Evolutionary conservation across 2,797 vertebrate genomes (phyloP).

Genomic region (Nyctibius grandis): DNA sequence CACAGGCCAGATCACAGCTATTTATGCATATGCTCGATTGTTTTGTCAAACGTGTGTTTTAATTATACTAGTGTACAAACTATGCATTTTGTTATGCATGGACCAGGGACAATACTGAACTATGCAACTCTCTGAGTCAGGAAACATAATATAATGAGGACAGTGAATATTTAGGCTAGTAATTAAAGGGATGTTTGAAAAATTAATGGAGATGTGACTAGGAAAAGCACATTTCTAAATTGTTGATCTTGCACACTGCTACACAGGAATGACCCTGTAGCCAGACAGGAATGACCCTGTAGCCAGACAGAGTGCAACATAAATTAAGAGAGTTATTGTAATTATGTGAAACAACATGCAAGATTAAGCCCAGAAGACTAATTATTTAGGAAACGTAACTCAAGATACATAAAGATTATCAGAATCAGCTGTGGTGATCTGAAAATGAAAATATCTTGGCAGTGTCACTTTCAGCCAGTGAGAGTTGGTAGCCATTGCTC

Average conservation of each 20-base stretch:
- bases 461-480: neutral
- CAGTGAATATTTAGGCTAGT: neutral
- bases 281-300: neutral
- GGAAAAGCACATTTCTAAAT: neutral
- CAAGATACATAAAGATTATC: neutral
- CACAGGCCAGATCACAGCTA: neutral
- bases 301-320: neutral
- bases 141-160: neutral
- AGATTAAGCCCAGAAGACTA: neutral
- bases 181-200: neutral
- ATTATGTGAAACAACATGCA: neutral
- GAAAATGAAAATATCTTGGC: neutral
- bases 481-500: neutral
- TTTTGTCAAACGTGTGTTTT: neutral
- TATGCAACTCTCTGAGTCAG: neutral
- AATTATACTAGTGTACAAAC: neutral
- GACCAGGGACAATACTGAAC: neutral
- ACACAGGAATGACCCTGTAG: neutral
- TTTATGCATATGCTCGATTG: neutral
- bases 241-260: neutral
- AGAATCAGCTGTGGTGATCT: neutral
- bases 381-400: neutral
- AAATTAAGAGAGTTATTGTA: neutral
- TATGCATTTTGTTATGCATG: neutral
- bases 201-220: neutral